Evolutionary conservation across 2,888 invertebrate genomes (phyloP).

Genomic region (Danaus chrysippus): DNA sequence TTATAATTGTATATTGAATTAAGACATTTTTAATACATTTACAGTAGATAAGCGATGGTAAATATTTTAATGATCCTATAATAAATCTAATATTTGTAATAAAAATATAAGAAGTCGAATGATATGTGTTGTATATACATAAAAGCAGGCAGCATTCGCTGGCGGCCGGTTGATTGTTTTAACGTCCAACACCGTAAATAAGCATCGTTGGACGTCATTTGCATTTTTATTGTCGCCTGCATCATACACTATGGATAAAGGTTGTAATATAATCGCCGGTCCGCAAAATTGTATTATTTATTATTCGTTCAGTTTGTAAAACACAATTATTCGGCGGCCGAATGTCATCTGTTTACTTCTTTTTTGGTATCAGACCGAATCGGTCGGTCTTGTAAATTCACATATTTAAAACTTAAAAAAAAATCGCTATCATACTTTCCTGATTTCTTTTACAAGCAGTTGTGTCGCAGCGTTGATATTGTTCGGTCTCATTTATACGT

Average conservation of each 20-base stretch:
- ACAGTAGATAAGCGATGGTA: too few relatives aligned
- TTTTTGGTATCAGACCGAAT: slow-evolving; percentile 50
- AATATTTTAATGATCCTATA: background rate
- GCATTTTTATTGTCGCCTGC: slow-evolving; percentile 75
- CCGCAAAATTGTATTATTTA: slow-evolving; percentile 75
- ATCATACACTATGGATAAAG: slow-evolving; percentile 57
- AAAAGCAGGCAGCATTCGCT: slow-evolving; percentile 33
- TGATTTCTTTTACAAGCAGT: slow-evolving; percentile 44
- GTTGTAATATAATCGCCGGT: slow-evolving; percentile 65
- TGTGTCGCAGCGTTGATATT: slow-evolving; percentile 41
- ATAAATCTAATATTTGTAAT: background rate
- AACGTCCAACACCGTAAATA: slow-evolving; percentile 59
- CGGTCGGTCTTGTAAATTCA: slow-evolving; percentile 44
- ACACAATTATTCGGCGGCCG: slow-evolving; percentile 58
- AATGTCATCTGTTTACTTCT: slow-evolving; percentile 43
- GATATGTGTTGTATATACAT: slow-evolving; percentile 19
- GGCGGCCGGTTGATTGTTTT: slow-evolving; percentile 44
- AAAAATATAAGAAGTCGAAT: slow-evolving; percentile 21
- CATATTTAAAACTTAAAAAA: slow-evolving; percentile 43
- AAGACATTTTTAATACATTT: too few relatives aligned
- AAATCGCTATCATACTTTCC: slow-evolving; percentile 42
- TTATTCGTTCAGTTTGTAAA: slow-evolving; percentile 60
- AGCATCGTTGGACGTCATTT: slow-evolving; percentile 63
- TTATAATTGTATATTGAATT: background rate
- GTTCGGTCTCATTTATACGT: slow-evolving; percentile 40